Evolutionary conservation across 1,140 invertebrate genomes (phyloP), one percentile per base, ranked within the genome.

Genomic region (Cepaea nemoralis): DNA sequence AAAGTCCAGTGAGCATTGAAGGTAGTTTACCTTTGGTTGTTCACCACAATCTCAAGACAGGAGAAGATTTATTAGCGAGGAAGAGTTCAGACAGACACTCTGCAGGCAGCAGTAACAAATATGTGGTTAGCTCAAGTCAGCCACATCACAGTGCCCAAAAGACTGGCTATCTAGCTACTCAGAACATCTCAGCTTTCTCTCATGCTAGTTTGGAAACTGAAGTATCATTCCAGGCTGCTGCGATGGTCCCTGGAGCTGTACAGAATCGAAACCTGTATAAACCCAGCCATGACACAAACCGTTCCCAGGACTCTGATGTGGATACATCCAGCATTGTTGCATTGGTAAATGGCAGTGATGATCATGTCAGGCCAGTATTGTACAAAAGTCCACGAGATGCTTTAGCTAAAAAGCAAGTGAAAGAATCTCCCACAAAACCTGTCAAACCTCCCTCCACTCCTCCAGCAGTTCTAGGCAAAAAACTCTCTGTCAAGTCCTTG

Each of bases 171-270:
- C 73, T n/a, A 33, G 81, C 10, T 81, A 82, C 50, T 71, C 82
- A 42, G 31, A 59, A 35, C n/a, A 42, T 75, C 14, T 85, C 84
- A 33, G 67, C 84, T 16, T 66, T 84, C 5, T 86, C 87, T 55
- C 63, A 80, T 33, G 85, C 80, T 35, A 89, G 86, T 86, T 80
- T 88, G 39, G 93, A 93, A 78, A 93, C 93, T 14, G 92, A 93
- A 84, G 88, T 90, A 71, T 90, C 92, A 81, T 86, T 93, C 19
- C 90, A 91, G 48, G 91, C 93, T 73, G 93, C 93, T 55, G 92
- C 93, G 85, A 89, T 90, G 83, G 91, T 93, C 71, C 92, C 93
- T 83, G 90, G 91, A 45, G 93, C 92, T 39, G 91, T 93, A 86
- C 92, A 93, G 82, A 91, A 91, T 19, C 85, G 92, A 48, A 90